These are phyloP conservation scores for Syngnathus scovelli DNA, from an alignment of 2,113 vertebrate genomes.

Conservation along the genomic window DNA sequence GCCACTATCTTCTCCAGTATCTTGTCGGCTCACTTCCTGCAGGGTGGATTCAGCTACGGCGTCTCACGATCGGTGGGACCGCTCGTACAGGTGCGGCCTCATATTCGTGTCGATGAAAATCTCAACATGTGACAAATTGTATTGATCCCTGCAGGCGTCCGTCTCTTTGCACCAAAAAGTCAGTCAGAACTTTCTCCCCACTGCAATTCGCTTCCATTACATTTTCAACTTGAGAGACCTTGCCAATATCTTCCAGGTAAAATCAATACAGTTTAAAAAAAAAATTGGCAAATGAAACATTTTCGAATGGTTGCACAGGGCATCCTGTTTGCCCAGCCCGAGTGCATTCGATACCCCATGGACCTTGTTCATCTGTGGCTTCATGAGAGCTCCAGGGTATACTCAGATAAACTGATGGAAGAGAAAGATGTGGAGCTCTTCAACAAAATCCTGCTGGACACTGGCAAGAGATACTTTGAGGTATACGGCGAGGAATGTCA, in stretches of 20 bases:
- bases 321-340: constrained; percentile 65
- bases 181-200: constrained; percentile 76
- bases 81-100: constrained; percentile 55
- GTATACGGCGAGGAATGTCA: constrained; percentile 21
- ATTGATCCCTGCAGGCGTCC: constrained; percentile 53
- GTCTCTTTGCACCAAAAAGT: constrained; percentile 80
- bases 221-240: constrained; percentile 77
- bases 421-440: constrained; percentile 74
- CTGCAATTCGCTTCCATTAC: constrained; percentile 74
- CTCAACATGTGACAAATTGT: not conserved
- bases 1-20: constrained; percentile 71
- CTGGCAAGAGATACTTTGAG: constrained; percentile 72
- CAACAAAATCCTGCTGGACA: constrained; percentile 71
- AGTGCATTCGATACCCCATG: constrained; percentile 62
- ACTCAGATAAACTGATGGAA: constrained; percentile 73
- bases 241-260: constrained; percentile 71
- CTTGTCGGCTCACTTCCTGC: constrained; percentile 74
- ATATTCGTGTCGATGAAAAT: not conserved
- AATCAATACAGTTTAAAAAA: not conserved
- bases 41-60: constrained; percentile 72
- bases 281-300: no score
- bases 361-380: constrained; percentile 73
- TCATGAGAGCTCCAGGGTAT: constrained; percentile 70
- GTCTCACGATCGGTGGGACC: constrained; percentile 70
- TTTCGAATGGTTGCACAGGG: constrained; percentile 45